Evolutionary conservation across 1,140 invertebrate genomes (phyloP), one percentile per base, ranked within the genome.

Genomic region (Bombyx mori): DNA sequence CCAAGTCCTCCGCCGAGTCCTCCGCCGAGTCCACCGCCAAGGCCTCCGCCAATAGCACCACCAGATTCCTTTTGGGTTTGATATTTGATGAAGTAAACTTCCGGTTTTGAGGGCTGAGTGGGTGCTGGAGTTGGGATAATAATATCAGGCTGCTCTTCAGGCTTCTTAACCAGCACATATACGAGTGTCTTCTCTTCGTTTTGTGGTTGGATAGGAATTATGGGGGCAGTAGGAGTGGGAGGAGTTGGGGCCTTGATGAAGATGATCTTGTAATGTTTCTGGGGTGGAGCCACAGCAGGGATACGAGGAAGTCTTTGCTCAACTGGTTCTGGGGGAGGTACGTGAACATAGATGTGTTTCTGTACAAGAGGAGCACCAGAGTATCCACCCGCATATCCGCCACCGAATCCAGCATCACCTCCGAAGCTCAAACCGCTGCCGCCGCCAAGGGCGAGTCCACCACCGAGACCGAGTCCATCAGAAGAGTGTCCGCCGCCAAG

Each of bases 121-220:
- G 94, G 94, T 1, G 92, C 90, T 42, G 91, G 88, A 8, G 93
- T 92, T 9, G 93, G 93, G 57, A 96, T 91, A 68, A 88, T 89
- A 82, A 96, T 92, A 70, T 94, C 92, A 65, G 93, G 93, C 56
- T 92, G 91, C 54, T 95, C 93, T 78, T 95, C 93, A 65, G 93
- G 94, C 82, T 92, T 94, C 91, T 95, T 95, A 59, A 95, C 93
- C 80, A 96, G 85, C 42, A 96, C 95, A 86, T 96, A 96, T 69
- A 96, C 94, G 58, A 96, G 89, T n/a, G 95, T 96, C 89, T 96
- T 96, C 81, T 95, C 93, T 86, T 95, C 93, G 79, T 94, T 93
- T 80, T 95, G 94, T 57, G 92, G 90, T 65, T 93, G 92, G 44
- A 94, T 85, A 12, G 93, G 93, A 57, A 94, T 92, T 52, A 93